Conservation (phyloP, 2,888 invertebrate species). For the Lordiphosa andalusiaca region DNA sequence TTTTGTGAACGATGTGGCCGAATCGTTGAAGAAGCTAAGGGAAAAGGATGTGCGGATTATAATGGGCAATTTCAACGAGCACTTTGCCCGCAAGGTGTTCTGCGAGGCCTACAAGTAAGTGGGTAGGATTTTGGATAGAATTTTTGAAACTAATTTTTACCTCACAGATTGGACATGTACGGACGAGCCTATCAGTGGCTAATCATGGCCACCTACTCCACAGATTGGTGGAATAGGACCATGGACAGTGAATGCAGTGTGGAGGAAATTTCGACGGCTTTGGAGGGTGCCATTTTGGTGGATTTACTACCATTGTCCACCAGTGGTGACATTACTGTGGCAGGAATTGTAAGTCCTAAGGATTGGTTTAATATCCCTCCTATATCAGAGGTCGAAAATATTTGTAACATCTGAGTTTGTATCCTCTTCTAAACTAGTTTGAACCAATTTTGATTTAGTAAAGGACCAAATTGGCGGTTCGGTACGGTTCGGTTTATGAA, state of each 20-base stretch:
- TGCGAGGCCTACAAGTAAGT: slow-evolving; percentile 90
- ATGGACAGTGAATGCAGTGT: slow-evolving; percentile 85
- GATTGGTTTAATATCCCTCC: too few relatives aligned
- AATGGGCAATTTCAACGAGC: slow-evolving; percentile 96
- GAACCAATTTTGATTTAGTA: too few relatives aligned
- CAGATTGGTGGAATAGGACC: slow-evolving; percentile 86
- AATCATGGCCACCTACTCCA: slow-evolving; percentile 92
- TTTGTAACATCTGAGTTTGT: too few relatives aligned
- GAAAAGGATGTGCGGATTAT: slow-evolving; percentile 97
- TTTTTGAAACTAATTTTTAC: not conserved
- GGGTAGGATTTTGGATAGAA: not conserved
- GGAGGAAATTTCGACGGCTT: slow-evolving; percentile 87
- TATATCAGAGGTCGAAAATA: too few relatives aligned
- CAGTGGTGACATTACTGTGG: slow-evolving; percentile 91
- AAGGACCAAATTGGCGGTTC: too few relatives aligned
- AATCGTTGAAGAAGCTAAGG: slow-evolving; percentile 89
- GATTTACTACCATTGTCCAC: slow-evolving; percentile 93
- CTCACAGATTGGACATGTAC: slow-evolving; percentile 88
- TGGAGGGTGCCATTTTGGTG: slow-evolving; percentile 93
- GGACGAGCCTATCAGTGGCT: slow-evolving; percentile 97
- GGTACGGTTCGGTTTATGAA: too few relatives aligned
- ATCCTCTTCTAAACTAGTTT: too few relatives aligned
- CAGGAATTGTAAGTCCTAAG: slow-evolving; percentile 88
- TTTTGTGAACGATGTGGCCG: slow-evolving; percentile 92
- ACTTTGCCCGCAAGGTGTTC: slow-evolving; percentile 93